phyloP scores from a whole-genome alignment of 2,888 invertebrate species.

The Trichopria drosophilae region DNA sequence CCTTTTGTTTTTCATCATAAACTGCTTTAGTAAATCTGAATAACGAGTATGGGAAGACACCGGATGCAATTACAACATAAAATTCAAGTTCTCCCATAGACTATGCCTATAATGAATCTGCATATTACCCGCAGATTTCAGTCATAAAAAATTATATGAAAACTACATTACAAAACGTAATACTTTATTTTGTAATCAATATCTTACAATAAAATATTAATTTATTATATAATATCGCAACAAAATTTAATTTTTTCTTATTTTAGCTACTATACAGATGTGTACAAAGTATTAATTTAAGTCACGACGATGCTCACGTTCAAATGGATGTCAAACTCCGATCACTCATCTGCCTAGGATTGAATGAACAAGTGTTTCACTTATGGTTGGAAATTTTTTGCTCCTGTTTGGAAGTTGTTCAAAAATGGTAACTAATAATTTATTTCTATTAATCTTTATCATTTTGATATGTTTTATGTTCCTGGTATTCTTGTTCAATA shows the following conservation, averaged over 20 bases:
- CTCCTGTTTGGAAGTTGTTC: constrained; percentile 89
- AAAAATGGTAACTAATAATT: constrained; percentile 88
- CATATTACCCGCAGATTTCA: too few species aligned
- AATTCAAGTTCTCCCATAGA: too few species aligned
- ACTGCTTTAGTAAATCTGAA: too few species aligned
- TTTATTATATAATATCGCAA: constrained; percentile 18
- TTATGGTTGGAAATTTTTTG: constrained; percentile 98
- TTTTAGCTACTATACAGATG: constrained; percentile 81
- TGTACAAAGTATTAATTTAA: constrained; percentile 93
- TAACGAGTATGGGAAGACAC: too few species aligned
- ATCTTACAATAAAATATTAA: constrained; percentile 15
- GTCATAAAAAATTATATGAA: too few species aligned
- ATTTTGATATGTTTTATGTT: too few species aligned
- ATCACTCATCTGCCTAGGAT: constrained; percentile 90
- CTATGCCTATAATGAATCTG: too few species aligned
- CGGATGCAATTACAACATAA: too few species aligned
- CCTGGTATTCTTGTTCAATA: too few species aligned
- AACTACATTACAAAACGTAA: too few species aligned
- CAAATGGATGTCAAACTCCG: constrained; percentile 99
- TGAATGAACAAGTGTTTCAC: constrained; percentile 97
- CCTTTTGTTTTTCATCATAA: too few species aligned
- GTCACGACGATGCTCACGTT: constrained; percentile 93
- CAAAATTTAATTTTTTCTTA: constrained; percentile 21
- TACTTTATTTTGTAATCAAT: constrained; percentile 18
- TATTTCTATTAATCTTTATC: too few species aligned